Conservation (phyloP, 2,797 vertebrate genomes). For the Pempheris klunzingeri region DNA sequence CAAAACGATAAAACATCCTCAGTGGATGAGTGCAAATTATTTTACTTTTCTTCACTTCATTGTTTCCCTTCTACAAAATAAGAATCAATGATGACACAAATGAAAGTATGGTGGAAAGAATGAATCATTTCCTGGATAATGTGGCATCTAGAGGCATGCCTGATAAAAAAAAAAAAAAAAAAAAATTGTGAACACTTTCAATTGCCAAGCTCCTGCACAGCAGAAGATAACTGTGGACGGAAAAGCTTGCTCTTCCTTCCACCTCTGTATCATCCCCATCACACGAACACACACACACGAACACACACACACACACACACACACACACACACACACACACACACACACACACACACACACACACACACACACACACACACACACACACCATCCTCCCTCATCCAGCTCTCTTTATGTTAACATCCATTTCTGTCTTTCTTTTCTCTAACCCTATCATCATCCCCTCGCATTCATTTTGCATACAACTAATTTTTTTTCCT, state of each 20-base stretch:
- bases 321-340: constrained; percentile 10
- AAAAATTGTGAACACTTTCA: constrained; percentile 57
- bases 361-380: constrained; percentile 8
- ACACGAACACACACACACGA: constrained; percentile 19
- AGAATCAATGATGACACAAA: constrained; percentile 39
- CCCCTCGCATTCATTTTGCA: constrained; percentile 6
- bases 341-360: constrained; percentile 19
- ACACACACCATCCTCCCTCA: neutral
- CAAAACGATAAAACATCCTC: constrained; percentile 54
- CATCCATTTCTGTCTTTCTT: constrained; percentile 3
- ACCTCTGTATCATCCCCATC: constrained; percentile 39
- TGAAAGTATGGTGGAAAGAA: constrained; percentile 37
- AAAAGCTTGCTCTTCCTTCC: constrained; percentile 62
- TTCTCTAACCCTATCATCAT: neutral
- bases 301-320: neutral
- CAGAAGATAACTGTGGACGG: constrained; percentile 89
- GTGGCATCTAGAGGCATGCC: constrained; percentile 76
- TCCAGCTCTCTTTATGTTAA: neutral
- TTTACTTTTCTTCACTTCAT: constrained; percentile 25
- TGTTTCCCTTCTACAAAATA: constrained; percentile 49
- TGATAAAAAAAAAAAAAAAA: constrained; percentile 68
- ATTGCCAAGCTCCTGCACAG: constrained; percentile 90
- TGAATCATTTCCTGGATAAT: constrained; percentile 53
- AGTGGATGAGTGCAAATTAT: constrained; percentile 78
- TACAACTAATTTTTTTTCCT: neutral